These are phyloP conservation scores for Pseudococcus viburni DNA, from an alignment of 2,888 invertebrate genomes.

Conservation along the genomic window DNA sequence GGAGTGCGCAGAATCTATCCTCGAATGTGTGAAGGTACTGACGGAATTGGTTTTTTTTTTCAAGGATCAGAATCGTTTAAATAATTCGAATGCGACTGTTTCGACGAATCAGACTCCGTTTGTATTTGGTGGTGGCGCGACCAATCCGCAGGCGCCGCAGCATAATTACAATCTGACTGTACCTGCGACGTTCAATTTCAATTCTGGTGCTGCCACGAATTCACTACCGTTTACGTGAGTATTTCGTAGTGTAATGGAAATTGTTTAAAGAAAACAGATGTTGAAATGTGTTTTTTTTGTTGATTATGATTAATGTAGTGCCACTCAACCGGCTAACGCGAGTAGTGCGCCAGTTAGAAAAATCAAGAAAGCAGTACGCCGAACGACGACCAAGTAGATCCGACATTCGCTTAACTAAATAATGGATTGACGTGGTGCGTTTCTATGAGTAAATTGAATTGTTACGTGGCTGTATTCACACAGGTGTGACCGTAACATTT, in stretches of 20 bases:
- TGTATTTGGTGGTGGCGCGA: slow-evolving; percentile 28
- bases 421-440: background rate
- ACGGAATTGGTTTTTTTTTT: background rate
- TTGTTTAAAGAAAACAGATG: background rate
- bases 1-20: too few relatives aligned
- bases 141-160: background rate
- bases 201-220: background rate
- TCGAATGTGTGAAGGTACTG: background rate
- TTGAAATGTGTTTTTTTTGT: background rate
- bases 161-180: slow-evolving; percentile 54
- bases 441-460: background rate
- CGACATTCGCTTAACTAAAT: background rate
- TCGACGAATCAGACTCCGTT: slow-evolving; percentile 39
- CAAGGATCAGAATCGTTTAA: slow-evolving; percentile 29
- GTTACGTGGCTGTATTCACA: background rate
- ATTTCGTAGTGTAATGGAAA: background rate
- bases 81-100: slow-evolving; percentile 14
- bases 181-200: slow-evolving; percentile 58
- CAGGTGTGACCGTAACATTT: slow-evolving; percentile 14
- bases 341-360: slow-evolving; percentile 1
- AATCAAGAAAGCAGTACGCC: slow-evolving; percentile 62
- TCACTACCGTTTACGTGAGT: slow-evolving; percentile 57
- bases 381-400: slow-evolving; percentile 49
- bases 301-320: background rate
- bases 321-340: background rate